Conservation (phyloP, 2,888 invertebrate species). For the Nezara viridula region DNA sequence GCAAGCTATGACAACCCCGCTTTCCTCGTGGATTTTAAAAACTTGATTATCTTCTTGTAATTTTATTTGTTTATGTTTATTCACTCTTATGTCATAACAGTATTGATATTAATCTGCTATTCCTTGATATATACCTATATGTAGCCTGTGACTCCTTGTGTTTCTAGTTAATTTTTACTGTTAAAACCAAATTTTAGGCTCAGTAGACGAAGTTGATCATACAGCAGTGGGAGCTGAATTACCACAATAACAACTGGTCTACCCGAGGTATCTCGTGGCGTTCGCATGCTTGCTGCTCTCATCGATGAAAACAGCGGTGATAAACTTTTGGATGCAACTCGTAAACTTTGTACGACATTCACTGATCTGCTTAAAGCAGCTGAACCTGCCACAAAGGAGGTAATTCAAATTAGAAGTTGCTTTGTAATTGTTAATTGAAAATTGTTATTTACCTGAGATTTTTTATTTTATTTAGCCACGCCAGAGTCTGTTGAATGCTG, state of each 20-base stretch:
- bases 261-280: slow-evolving; percentile 95
- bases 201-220: slow-evolving; percentile 84
- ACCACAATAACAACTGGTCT: slow-evolving; percentile 96
- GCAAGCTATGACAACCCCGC: too few species aligned
- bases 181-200: slow-evolving; percentile 56
- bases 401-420: slow-evolving; percentile 66
- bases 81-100: too few species aligned
- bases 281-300: slow-evolving; percentile 94
- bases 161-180: not conserved
- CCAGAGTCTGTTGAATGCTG: slow-evolving; percentile 93
- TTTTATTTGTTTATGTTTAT: not conserved
- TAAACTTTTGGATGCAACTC: slow-evolving; percentile 90
- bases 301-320: slow-evolving; percentile 89
- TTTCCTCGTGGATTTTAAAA: too few species aligned
- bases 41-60: not conserved
- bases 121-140: too few species aligned
- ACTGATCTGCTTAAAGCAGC: slow-evolving; percentile 95
- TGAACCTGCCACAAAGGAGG: slow-evolving; percentile 93
- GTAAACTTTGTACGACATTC: slow-evolving; percentile 92
- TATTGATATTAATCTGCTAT: too few species aligned
- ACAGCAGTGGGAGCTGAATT: slow-evolving; percentile 95
- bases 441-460: not conserved
- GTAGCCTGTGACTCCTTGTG: not conserved
- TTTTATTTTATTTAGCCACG: slow-evolving; percentile 76
- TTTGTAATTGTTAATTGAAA: not conserved